Percentiles rank a stretch among this genome's conserved stretches.
Conservation (phyloP, 2,797 vertebrate genomes). For the Lepilemur ruficaudatus region DNA sequence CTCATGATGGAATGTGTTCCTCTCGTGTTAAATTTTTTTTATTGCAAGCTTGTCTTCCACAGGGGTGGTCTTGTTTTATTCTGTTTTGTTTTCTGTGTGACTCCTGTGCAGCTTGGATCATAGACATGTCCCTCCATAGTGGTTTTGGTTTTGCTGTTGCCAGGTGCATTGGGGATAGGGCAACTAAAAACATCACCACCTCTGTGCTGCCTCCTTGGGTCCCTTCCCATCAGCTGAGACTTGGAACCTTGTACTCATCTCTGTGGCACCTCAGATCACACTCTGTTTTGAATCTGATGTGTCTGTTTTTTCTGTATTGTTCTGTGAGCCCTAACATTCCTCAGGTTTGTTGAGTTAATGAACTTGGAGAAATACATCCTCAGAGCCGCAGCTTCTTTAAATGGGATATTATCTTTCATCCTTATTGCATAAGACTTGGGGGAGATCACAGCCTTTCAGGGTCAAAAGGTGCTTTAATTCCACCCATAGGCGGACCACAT, state of each 20-base stretch:
- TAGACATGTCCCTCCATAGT: background rate
- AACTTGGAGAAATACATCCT: background rate
- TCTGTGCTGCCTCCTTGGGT: rapidly evolving
- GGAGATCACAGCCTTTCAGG: background rate
- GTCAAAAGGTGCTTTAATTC: background rate
- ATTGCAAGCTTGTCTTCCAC: background rate
- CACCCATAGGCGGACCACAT: too few species aligned
- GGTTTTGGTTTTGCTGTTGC: background rate
- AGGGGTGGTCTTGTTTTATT: background rate
- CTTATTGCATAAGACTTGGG: background rate
- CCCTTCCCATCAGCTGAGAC: background rate
- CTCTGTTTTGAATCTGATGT: background rate
- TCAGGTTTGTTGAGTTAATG: background rate
- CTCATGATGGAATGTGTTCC: background rate
- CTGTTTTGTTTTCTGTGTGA: background rate
- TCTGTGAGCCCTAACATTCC: background rate
- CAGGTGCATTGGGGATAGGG: background rate
- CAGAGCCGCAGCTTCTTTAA: background rate
- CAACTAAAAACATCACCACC: background rate
- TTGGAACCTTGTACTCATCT: background rate
- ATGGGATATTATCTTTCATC: background rate
- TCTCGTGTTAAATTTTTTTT: background rate
- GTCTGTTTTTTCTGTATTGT: background rate
- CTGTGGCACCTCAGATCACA: background rate
- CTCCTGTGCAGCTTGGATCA: background rate